Evolutionary conservation across 2,797 vertebrate species (phyloP).

Genomic region (Amazona finschi): DNA sequence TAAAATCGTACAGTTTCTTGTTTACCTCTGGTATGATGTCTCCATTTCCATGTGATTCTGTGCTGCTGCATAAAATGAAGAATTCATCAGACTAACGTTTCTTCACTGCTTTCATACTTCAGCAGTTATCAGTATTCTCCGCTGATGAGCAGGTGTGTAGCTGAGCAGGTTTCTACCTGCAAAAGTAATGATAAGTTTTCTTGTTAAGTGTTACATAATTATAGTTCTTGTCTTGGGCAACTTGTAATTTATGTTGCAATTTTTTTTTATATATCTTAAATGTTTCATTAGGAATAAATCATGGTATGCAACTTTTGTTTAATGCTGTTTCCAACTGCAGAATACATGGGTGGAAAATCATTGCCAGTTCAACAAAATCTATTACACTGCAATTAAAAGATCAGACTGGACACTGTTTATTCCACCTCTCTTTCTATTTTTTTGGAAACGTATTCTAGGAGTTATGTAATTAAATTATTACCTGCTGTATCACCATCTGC

Average conservation of each 20-base stretch:
- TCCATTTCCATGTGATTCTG: not conserved
- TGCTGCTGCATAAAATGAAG: not conserved
- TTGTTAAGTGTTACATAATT: not conserved
- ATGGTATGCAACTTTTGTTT: not conserved
- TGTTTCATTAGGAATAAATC: not conserved
- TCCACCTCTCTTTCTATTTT: not conserved
- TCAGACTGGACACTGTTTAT: slow-evolving; percentile 1
- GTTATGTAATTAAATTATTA: slow-evolving; percentile 81
- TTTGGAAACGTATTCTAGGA: slow-evolving; percentile 34
- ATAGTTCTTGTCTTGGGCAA: not conserved
- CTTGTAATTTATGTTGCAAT: not conserved
- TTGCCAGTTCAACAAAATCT: not conserved
- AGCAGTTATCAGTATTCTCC: not conserved
- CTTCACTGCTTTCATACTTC: not conserved
- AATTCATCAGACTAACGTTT: not conserved
- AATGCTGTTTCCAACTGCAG: not conserved
- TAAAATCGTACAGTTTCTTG: not conserved
- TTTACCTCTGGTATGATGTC: not conserved
- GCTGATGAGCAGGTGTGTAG: not conserved
- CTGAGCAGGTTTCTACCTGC: not conserved
- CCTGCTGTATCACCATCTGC: slow-evolving; percentile 90
- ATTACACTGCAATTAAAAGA: not conserved
- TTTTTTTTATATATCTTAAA: not conserved
- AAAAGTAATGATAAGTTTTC: not conserved
- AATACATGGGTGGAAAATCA: not conserved